These are phyloP conservation scores for Aldabrachelys gigantea DNA, from an alignment of 2,113 vertebrate species.

Conservation along the genomic window DNA sequence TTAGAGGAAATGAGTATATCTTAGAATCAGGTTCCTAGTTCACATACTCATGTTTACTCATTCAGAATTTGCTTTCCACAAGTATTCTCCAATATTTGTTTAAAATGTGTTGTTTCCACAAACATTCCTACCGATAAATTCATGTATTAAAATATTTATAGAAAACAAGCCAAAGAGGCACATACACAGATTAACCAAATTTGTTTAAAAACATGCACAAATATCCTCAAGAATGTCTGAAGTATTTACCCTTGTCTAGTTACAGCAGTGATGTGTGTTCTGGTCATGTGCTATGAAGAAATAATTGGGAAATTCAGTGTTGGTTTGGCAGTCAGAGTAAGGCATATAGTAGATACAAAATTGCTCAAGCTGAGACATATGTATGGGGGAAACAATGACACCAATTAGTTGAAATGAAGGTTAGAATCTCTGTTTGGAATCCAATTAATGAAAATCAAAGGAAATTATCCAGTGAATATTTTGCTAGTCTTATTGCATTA, in stretches of 20 bases:
- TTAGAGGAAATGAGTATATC: not conserved
- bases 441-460: not conserved
- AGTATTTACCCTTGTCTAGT: not conserved
- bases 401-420: not conserved
- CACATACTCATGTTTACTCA: not conserved
- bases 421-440: conserved; percentile 14
- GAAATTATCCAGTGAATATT: not conserved
- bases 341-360: not conserved
- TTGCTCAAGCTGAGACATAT: conserved; percentile 25
- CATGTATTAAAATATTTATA: not conserved
- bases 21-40: not conserved
- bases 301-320: not conserved
- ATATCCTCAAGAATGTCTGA: not conserved
- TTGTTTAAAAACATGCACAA: not conserved
- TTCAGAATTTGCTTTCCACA: rapidly evolving
- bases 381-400: conserved; percentile 25
- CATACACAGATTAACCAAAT: not conserved
- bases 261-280: not conserved
- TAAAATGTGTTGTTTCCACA: not conserved
- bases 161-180: not conserved
- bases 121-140: not conserved
- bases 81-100: rapidly evolving
- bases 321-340: not conserved
- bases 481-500: not conserved
- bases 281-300: not conserved